Conservation (phyloP, 2,113 vertebrate genomes). For the Stictonetta naevosa region DNA sequence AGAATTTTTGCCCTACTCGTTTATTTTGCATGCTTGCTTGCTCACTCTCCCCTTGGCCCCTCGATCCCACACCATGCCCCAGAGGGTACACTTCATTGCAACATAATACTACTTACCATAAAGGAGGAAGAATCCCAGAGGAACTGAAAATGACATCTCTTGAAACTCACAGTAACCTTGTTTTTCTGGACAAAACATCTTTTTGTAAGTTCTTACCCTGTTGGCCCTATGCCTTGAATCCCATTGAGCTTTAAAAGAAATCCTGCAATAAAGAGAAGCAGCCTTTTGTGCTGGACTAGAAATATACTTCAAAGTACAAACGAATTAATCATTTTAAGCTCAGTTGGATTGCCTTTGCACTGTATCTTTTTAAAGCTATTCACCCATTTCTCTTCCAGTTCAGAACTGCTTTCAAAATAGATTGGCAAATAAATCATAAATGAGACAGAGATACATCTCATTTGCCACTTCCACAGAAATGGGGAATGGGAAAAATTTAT, state of each 20-base stretch:
- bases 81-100: neutral
- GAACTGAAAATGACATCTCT: neutral
- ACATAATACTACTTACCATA: neutral
- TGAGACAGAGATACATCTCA: neutral
- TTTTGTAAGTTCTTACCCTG: neutral
- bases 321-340: neutral
- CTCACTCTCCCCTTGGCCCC: neutral
- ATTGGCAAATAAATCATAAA: neutral
- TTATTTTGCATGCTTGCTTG: neutral
- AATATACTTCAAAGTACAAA: neutral
- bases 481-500: neutral
- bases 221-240: neutral
- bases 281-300: neutral
- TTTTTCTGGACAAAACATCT: neutral
- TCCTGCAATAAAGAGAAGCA: neutral
- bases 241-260: neutral
- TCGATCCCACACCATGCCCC: neutral
- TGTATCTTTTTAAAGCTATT: constrained; percentile 8
- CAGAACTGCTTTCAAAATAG: neutral
- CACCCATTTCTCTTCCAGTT: neutral
- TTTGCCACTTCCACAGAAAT: neutral
- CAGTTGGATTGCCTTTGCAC: neutral
- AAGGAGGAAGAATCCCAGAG: neutral
- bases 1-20: neutral
- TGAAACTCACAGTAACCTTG: neutral